Evolutionary conservation across 2,888 invertebrate species (phyloP).

Genomic region (Prenolepis imparis): DNA sequence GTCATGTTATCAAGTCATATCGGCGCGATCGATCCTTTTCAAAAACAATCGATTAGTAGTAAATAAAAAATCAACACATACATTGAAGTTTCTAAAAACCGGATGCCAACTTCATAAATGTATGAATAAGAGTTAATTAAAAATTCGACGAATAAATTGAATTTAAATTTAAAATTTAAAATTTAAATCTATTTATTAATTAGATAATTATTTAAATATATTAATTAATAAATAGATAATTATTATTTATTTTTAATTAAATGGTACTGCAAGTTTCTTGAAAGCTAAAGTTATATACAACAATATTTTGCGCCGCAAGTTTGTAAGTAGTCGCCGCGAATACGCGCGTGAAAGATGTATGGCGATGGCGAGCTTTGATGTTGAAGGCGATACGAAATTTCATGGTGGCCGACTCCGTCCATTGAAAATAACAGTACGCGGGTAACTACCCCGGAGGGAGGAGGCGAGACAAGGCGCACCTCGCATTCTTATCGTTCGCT

Average conservation of each 20-base stretch:
- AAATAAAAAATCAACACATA: not conserved
- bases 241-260: not conserved
- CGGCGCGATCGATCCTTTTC: not conserved
- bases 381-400: constrained; percentile 15
- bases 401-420: constrained; percentile 8
- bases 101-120: constrained; percentile 18
- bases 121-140: not conserved
- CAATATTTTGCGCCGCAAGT: constrained; percentile 28
- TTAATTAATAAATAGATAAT: too few species aligned
- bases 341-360: not conserved
- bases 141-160: not conserved
- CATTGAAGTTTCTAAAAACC: constrained; percentile 46
- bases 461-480: not conserved
- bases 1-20: constrained; percentile 11
- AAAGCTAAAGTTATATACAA: constrained; percentile 9
- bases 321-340: not conserved
- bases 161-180: not conserved
- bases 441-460: not conserved
- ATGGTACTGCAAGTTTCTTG: not conserved
- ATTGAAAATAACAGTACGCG: constrained; percentile 20
- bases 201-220: too few species aligned
- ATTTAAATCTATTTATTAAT: too few species aligned
- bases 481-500: constrained; percentile 23
- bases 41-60: constrained; percentile 5
- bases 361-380: not conserved